These are phyloP conservation scores for Micoletzkya japonica DNA, from an alignment of 2,888 invertebrate species.

Conservation along the genomic window DNA sequence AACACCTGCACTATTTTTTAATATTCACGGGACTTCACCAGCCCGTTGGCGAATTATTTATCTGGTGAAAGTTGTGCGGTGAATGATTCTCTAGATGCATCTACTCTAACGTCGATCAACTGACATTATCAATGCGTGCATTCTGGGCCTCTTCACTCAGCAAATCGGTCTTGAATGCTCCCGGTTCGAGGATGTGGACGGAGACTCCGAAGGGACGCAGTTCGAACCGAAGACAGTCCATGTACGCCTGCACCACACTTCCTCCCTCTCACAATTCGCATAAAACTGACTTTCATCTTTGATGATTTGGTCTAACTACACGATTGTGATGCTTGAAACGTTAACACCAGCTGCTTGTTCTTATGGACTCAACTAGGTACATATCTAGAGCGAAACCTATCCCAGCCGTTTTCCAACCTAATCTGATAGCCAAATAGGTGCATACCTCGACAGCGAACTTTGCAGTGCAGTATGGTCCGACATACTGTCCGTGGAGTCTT, in stretches of 20 bases:
- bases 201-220: constrained; percentile 48
- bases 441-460: constrained; percentile 55
- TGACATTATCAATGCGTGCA: constrained; percentile 40
- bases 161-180: constrained; percentile 57
- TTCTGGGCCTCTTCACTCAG: constrained; percentile 51
- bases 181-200: constrained; percentile 58
- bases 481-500: constrained; percentile 60
- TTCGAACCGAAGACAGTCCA: constrained; percentile 53
- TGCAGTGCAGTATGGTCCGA: constrained; percentile 53
- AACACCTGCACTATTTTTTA: no score
- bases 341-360: background rate
- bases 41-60: no score
- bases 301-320: background rate
- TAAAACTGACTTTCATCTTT: background rate
- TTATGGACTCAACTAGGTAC: background rate
- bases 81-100: no score
- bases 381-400: no score
- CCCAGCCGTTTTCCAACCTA: no score
- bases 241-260: constrained; percentile 37
- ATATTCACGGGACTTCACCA: no score
- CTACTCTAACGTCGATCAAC: background rate
- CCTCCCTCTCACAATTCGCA: background rate
- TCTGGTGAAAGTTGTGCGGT: no score
- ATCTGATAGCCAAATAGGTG: constrained; percentile 16
- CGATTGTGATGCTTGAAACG: background rate